phyloP scores from a whole-genome alignment of 2,113 vertebrate species.

The Cairina moschata region DNA sequence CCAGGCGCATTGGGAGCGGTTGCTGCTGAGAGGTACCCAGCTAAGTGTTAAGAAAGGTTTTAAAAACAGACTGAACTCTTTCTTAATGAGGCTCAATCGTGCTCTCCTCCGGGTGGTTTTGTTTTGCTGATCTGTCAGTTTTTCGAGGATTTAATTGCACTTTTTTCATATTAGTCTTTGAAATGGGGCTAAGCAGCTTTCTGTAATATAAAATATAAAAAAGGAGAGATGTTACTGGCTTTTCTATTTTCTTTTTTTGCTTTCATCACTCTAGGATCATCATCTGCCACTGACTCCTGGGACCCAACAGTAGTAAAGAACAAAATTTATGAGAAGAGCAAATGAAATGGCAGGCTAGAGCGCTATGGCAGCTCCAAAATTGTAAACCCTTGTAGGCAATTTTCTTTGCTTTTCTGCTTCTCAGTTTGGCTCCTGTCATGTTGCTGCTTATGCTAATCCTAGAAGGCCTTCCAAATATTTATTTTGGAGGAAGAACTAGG shows the following conservation, averaged over 20 bases:
- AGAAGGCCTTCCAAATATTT: not conserved
- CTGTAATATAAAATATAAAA: slow-evolving; percentile 63
- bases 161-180: slow-evolving; percentile 80
- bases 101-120: slow-evolving; percentile 81
- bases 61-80: slow-evolving; percentile 82
- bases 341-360: not conserved
- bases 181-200: slow-evolving; percentile 75
- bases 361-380: not conserved
- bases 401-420: not conserved
- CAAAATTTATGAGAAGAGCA: not conserved
- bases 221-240: slow-evolving; percentile 55
- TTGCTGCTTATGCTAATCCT: not conserved
- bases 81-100: slow-evolving; percentile 79
- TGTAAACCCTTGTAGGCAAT: not conserved
- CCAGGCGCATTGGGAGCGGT: slow-evolving; percentile 67
- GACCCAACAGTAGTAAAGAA: not conserved
- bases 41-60: slow-evolving; percentile 82
- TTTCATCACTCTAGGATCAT: slow-evolving; percentile 35
- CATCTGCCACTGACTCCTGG: not conserved
- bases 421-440: not conserved
- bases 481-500: not conserved
- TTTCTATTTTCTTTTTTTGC: slow-evolving; percentile 23
- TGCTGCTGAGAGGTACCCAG: slow-evolving; percentile 78
- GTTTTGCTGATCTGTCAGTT: slow-evolving; percentile 85
- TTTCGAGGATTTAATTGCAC: slow-evolving; percentile 80